Evolutionary conservation across 2,113 vertebrate species (phyloP).

Genomic region (Psilopogon haemacephalus): DNA sequence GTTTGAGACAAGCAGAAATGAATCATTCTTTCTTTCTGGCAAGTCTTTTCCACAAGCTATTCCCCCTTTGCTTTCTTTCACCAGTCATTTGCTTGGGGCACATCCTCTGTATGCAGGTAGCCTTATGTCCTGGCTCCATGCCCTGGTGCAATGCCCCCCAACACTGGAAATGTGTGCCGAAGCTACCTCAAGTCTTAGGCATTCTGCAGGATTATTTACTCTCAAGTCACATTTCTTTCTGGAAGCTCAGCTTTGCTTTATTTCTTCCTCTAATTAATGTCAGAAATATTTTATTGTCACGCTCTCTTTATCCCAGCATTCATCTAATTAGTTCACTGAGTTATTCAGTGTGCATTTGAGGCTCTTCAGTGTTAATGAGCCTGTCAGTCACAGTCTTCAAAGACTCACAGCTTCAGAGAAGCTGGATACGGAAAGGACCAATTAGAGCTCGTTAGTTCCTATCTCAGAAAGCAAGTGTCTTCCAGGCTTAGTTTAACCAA

Average conservation of each 20-base stretch:
- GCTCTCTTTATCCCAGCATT: constrained; percentile 18
- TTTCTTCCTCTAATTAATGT: constrained; percentile 20
- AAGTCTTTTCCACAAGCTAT: background rate
- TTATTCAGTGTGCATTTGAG: background rate
- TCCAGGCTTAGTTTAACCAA: constrained; percentile 13
- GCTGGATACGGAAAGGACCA: background rate
- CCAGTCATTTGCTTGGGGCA: background rate
- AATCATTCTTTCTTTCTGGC: background rate
- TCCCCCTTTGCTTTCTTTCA: background rate
- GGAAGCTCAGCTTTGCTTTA: background rate
- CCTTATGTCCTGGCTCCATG: rapidly evolving
- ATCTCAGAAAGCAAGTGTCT: background rate
- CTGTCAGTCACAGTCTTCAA: constrained; percentile 52
- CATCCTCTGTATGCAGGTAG: background rate
- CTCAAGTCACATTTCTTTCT: background rate
- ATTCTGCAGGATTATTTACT: background rate
- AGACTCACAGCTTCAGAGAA: constrained; percentile 15
- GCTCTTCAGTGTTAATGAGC: constrained; percentile 45
- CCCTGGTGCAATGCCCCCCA: background rate
- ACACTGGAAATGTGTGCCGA: rapidly evolving
- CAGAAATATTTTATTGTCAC: constrained; percentile 44
- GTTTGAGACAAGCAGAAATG: background rate
- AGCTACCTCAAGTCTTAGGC: rapidly evolving
- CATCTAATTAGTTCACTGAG: background rate
- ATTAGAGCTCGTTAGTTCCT: background rate